These are phyloP conservation scores for Dreissena polymorpha DNA, from an alignment of 1,140 invertebrate species.

Conservation along the genomic window DNA sequence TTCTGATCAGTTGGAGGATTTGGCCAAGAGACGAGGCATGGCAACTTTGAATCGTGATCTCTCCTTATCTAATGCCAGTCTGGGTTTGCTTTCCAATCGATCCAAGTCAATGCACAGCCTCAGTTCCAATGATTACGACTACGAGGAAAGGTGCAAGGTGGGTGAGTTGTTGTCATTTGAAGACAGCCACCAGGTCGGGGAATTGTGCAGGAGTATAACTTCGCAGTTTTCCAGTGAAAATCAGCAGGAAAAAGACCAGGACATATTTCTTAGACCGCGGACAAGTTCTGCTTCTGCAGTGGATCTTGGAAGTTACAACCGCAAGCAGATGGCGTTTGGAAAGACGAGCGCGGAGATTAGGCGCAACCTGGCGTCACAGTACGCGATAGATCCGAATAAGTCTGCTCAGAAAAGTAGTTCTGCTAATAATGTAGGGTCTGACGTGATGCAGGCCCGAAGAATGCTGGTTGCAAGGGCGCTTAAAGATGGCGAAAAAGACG, in stretches of 20 bases:
- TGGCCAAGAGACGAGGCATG: constrained; percentile 45
- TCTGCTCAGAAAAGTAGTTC: constrained; percentile 51
- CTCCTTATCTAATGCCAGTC: constrained; percentile 55
- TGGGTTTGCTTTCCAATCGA: constrained; percentile 51
- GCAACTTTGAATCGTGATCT: constrained; percentile 51
- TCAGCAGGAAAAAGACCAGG: constrained; percentile 19
- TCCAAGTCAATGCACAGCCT: constrained; percentile 54
- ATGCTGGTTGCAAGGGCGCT: constrained; percentile 50
- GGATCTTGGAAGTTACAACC: constrained; percentile 42
- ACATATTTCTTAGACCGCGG: constrained; percentile 33
- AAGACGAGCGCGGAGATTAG: constrained; percentile 51
- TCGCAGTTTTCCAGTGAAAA: constrained; percentile 46
- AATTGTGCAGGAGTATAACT: constrained; percentile 50
- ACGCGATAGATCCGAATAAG: constrained; percentile 50
- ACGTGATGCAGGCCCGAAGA: constrained; percentile 34
- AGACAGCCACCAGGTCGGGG: constrained; percentile 44
- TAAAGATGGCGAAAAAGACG: constrained; percentile 43
- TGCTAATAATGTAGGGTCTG: constrained; percentile 28
- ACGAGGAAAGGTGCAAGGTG: constrained; percentile 54
- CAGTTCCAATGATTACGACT: constrained; percentile 53
- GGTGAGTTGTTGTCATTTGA: constrained; percentile 52
- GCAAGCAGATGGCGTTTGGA: constrained; percentile 46
- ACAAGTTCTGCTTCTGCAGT: constrained; percentile 47
- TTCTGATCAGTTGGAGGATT: constrained; percentile 54
- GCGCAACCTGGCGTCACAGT: constrained; percentile 36